Conservation (phyloP, 2,797 vertebrate species). For the Spondyliosoma cantharus region DNA sequence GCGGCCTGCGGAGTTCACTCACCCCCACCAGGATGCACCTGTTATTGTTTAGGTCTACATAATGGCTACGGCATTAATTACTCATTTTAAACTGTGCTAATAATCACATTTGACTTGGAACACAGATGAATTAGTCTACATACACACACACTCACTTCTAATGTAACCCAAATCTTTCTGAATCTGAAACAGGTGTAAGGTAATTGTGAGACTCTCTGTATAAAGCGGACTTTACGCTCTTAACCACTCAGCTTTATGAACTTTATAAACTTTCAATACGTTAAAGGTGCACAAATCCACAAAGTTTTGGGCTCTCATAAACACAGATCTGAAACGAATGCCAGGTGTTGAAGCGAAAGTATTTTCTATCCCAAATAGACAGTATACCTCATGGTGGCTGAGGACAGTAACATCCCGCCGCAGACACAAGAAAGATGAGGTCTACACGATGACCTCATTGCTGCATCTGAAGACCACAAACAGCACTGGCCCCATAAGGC, state of each 20-base stretch:
- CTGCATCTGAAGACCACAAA: constrained; percentile 58
- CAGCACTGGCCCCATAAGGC: constrained; percentile 79
- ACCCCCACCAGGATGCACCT: constrained; percentile 46
- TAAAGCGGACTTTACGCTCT: too few species aligned
- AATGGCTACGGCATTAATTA: neutral
- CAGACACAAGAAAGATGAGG: constrained; percentile 40
- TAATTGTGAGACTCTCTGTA: neutral
- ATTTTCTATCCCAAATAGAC: neutral
- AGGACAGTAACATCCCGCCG: neutral
- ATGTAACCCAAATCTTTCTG: neutral
- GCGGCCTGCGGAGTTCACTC: constrained; percentile 22
- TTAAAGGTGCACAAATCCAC: neutral
- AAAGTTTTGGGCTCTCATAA: too few species aligned
- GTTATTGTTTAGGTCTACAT: constrained; percentile 16
- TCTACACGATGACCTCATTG: constrained; percentile 70
- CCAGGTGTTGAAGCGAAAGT: too few species aligned
- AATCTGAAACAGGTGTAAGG: neutral
- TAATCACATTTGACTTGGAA: neutral
- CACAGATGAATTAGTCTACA: neutral
- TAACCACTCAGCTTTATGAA: neutral
- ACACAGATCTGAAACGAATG: too few species aligned
- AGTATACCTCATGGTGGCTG: neutral
- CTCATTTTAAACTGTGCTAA: neutral
- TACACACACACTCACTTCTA: neutral
- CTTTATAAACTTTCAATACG: neutral